Evolutionary conservation across 2,113 vertebrate genomes (phyloP).

Genomic region (Pavo muticus): DNA sequence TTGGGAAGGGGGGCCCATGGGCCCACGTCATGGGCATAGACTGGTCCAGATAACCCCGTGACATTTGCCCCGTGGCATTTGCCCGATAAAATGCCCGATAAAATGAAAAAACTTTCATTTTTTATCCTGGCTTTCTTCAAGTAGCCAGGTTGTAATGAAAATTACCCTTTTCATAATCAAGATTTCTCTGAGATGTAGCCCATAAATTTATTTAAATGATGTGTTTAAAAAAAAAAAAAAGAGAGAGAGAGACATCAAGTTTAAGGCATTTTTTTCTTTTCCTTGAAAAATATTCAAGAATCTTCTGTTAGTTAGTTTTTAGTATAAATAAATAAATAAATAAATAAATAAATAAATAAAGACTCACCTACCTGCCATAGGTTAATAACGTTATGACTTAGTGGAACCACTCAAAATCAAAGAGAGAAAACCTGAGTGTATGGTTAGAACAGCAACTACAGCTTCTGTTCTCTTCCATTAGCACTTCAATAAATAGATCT

Average conservation of each 20-base stretch:
- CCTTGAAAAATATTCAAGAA: neutral
- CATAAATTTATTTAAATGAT: neutral
- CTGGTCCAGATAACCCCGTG: too few species aligned
- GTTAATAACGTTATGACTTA: neutral
- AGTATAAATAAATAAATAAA: neutral
- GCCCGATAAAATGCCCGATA: too few species aligned
- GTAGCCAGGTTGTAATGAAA: conserved; percentile 1
- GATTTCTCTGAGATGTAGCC: neutral
- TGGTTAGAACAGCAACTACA: neutral
- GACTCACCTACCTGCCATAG: neutral
- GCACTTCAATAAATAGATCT: neutral
- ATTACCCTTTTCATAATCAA: conserved; percentile 16
- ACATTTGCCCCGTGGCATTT: too few species aligned
- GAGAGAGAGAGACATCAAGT: rapidly evolving
- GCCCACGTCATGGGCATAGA: too few species aligned
- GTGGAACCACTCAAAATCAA: neutral
- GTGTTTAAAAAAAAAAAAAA: neutral
- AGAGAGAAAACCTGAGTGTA: neutral
- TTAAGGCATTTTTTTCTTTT: neutral
- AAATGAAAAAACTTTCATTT: neutral
- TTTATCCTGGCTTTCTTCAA: conserved; percentile 2
- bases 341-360: neutral
- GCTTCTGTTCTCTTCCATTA: neutral
- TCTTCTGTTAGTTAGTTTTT: neutral
- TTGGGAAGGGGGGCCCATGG: too few species aligned